Base-by-base conservation (phyloP, 2,797 vertebrate species). In the Amblyraja radiata region DNA sequence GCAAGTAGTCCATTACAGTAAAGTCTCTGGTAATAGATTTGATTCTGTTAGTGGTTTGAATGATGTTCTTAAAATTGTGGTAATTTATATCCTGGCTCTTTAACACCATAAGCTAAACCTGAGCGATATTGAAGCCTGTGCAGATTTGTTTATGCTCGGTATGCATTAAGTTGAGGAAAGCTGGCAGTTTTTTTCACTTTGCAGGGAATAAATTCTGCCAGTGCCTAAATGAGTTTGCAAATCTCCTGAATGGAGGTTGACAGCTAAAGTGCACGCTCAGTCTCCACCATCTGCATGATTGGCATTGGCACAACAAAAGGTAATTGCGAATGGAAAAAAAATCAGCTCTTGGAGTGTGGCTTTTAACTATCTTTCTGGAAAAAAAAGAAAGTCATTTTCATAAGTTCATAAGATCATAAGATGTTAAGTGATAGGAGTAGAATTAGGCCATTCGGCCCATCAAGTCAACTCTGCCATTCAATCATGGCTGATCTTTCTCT, bases 31-130 rank as follows among this genome's bases (percentile, higher is more conserved):
- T 88, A 88, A 88, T 88, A 68, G 63, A 88, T 88, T 88, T 88
- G 16, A 88, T 88, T 63, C 61, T 88, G 36, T 88, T 88, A 88
- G 61, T n/a, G 84, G n/a, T 68, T 88, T 88, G 84, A 88, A 88
- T 36, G 84, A 88, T 88, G 84, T 88, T 63, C 63, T 25, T 8
- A 9, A 88, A 88, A 36, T 88, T 68, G 84, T 10, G 28, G n/a
- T 88, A 88, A 68, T 88, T 88, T 88, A 88, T 88, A 88, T 88
- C 14, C 84, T 88, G n/a, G 8, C 16, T 68, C 65, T 78, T 88
- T 88, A 32, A 88, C 32, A 88, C 21, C 65, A 63, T 68, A 68
- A n/a, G 36, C 63, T 18, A 36, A 36, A 23, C 16, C n/a, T 2
- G 3, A 21, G 84, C 36, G 18, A 36, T 86, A 68, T 88, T 88